Evolutionary conservation across 2,888 invertebrate genomes (phyloP), one percentile per base, ranked within the genome.

Genomic region (Congeria kusceri): DNA sequence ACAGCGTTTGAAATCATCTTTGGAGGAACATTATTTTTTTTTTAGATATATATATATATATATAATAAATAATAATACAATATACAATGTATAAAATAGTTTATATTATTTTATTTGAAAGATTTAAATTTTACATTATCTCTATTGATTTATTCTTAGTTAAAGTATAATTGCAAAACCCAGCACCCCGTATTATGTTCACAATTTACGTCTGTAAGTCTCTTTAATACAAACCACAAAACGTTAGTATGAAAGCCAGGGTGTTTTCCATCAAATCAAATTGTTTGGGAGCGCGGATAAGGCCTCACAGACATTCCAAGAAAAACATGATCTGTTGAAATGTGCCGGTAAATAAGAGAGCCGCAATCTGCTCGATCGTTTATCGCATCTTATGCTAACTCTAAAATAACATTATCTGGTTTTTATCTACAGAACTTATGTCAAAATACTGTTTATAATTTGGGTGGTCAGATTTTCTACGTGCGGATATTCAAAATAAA

Each of bases 381-480:
- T 78, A 82, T 82, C 80, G 59, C 71, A 76, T 76, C 68, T 25
- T 46, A 28, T 69, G 63, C 65, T 64, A 71, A 74, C 79, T 79
- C 83, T 77, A 76, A 76, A 84, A 83, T 80, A 80, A 78, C 73
- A 80, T 69, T 65, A 73, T 80, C 86, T 79, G 79, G 82, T 70
- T 77, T 79, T 67, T 57, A 72, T 74, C 67, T 70, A 71, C 74
- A 83, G 69, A 83, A 76, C 58, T 67, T 64, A 83, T 65, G 79
- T 77, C 77, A 86, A 84, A 86, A 83, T 65, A 78, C 46, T 90
- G 89, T 89, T 90, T 90, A 86, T 86, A 85, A 80, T 82, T 84
- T 80, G 89, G 89, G 89, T 88, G 90, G 90, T 88, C 90, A 90
- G 84, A 87, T 88, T 87, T 88, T 87, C 87, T 78, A 25, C 73